Evolutionary conservation across 92 coral and sea anemone genomes (phyloP).

Genomic region (Meandrina meandrites): DNA sequence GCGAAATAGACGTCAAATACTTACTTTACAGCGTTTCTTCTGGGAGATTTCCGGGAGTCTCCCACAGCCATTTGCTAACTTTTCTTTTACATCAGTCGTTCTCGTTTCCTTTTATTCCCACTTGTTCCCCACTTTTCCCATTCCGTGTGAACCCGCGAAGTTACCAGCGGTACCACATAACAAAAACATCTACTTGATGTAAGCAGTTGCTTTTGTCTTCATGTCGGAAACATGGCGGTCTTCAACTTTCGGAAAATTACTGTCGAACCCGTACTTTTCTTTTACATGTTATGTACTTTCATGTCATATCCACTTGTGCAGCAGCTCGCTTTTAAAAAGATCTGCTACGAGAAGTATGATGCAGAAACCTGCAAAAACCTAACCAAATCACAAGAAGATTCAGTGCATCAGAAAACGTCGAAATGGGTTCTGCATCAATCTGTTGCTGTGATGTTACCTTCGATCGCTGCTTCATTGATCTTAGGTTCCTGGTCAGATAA

Average conservation of each 20-base stretch:
- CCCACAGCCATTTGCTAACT: too few species aligned
- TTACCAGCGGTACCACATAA: too few species aligned
- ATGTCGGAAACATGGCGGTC: constrained; percentile 43
- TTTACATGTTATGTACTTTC: constrained; percentile 85
- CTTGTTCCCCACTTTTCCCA: too few species aligned
- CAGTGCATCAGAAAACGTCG: constrained; percentile 75
- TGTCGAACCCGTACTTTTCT: constrained; percentile 91
- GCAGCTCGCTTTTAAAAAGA: constrained; percentile 87
- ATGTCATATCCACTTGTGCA: constrained; percentile 81
- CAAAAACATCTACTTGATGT: too few species aligned
- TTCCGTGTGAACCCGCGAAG: too few species aligned
- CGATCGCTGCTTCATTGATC: constrained; percentile 74
- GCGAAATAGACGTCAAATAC: too few species aligned
- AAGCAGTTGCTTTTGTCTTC: too few species aligned
- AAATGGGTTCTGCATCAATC: constrained; percentile 89
- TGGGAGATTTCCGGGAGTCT: too few species aligned
- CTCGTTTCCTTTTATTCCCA: too few species aligned
- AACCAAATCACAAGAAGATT: constrained; percentile 54
- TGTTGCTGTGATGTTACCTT: constrained; percentile 69
- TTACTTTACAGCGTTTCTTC: too few species aligned
- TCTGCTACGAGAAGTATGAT: constrained; percentile 69
- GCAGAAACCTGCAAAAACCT: constrained; percentile 75
- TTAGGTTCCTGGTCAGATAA: constrained; percentile 96
- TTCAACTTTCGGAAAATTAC: constrained; percentile 46
- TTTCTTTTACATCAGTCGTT: too few species aligned